Evolutionary conservation across 92 coral and sea anemone genomes (phyloP), one percentile per base, ranked within the genome.

Genomic region (Phenganax marumi): DNA sequence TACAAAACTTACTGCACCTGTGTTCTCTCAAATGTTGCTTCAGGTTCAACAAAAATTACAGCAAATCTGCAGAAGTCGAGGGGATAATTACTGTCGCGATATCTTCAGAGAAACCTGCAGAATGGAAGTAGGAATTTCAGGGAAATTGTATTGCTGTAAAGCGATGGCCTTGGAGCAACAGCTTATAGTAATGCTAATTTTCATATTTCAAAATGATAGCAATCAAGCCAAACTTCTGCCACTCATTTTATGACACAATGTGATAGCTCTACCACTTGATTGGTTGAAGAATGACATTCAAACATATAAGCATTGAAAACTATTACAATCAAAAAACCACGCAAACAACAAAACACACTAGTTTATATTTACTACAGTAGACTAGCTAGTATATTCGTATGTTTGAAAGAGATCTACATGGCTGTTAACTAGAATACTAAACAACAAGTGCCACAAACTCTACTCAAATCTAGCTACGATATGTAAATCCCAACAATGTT

Each of bases 121-220:
- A 66, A 66, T 66, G 50, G 2, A 66, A 12, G 0, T 10, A 25
- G 25, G 16, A 5, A 6, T 66, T 10, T 66, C 13, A 33, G 49
- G 8, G 16, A 24, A 8, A 66, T 14, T 25, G 9, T n/a, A 6
- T 66, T 39, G 25, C 21, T 50, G 17, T 26, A 55, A 55, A 78
- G 22, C 47, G 56, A 78, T 78, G 0, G 43, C 83, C 83, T 43
- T 78, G 82, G 82, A 58, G 69, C 26, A 18, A 22, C 51, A 33
- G 23, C 7, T 16, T 18, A 60, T n/a, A 63, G 72, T 57, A 43
- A 16, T 49, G 83, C 73, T 78, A 78, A 78, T 78, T 78, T 60
- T 25, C 72, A 78, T 78, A 78, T 43, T 54, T 78, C 11, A 23
- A 72, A 50, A 50, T 57, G 70, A 77, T 77, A 77, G 60, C 72